These are phyloP conservation scores for Drosophila elegans DNA, from an alignment of 1,140 invertebrate genomes.

Conservation along the genomic window DNA sequence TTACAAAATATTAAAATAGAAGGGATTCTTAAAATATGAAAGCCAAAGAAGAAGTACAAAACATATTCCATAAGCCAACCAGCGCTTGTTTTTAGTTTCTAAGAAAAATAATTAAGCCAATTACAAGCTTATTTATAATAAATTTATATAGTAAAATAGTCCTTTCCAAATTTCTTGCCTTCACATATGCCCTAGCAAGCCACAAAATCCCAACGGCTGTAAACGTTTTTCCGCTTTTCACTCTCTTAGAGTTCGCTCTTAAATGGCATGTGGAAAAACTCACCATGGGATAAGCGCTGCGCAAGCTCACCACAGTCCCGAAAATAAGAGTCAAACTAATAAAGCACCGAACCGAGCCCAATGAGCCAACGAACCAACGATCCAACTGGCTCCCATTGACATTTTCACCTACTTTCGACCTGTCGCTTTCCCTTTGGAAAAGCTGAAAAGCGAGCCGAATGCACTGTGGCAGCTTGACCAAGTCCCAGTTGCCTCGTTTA, in stretches of 20 bases:
- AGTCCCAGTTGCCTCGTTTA: slow-evolving; percentile 62
- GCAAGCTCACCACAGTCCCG: slow-evolving; percentile 53
- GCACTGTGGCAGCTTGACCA: slow-evolving; percentile 59
- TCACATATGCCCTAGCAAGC: not conserved
- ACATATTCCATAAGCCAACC: too few species aligned
- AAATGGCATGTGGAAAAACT: slow-evolving; percentile 16
- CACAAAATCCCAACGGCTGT: not conserved
- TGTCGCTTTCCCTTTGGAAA: slow-evolving; percentile 51
- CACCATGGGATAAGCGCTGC: slow-evolving; percentile 18
- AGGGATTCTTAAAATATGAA: too few species aligned
- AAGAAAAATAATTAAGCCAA: too few species aligned
- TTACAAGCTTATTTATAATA: too few species aligned
- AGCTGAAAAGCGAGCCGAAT: slow-evolving; percentile 25
- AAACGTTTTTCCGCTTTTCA: too few species aligned
- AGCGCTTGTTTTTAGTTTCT: too few species aligned
- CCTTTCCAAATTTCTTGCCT: not conserved
- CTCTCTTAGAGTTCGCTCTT: slow-evolving; percentile 40
- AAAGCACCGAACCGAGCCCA: slow-evolving; percentile 12
- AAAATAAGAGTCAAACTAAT: not conserved
- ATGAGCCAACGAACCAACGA: slow-evolving; percentile 17
- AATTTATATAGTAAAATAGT: not conserved
- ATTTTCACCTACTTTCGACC: slow-evolving; percentile 61
- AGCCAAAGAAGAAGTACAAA: too few species aligned
- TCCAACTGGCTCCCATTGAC: slow-evolving; percentile 38
- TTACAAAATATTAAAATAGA: too few species aligned